Evolutionary conservation across 2,888 invertebrate genomes (phyloP), one percentile per base, ranked within the genome.

Genomic region (Amphipoea lucens): DNA sequence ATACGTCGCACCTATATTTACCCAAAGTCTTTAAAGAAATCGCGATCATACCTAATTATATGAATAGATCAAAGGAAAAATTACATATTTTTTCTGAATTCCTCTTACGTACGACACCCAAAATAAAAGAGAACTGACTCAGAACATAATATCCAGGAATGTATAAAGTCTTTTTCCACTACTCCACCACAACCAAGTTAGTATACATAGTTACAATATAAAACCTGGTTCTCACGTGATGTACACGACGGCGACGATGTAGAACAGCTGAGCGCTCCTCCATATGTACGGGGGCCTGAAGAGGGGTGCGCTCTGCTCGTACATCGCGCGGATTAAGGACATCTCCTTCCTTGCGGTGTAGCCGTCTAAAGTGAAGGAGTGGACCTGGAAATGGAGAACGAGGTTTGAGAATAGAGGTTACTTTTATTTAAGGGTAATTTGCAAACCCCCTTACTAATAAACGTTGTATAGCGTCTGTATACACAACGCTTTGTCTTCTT

Each of bases 191-290:
- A 45, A 45, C 23, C 36, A 76, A 14, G 62, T 77, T 76, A 76
- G 68, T 76, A 79, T 78, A 79, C 81, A 87, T 82, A 85, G 72
- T 82, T 85, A 85, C 66, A 80, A 74, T 68, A 90, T 90, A 88
- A 93, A 93, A 93, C 90, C 91, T 92, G 91, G 88, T 84, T 84
- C 96, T 96, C 89, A 96, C 96, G 96, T 96, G 89, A 96, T 94
- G 91, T 96, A 96, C 74, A 95, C 95, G n/a, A 96, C 94, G 11
- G 91, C 92, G 3, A 96, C 94, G 29, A 96, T 96, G 88, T 94
- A 96, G 90, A 94, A 96, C 7, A 96, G 90, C 85, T 96, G 96
- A 0, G 95, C 76, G 0, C 96, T 96, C 57, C 94, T 92, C 92
- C 91, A 91, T 4, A 95, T 82, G 80, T 94, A 91, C 0, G 96